Base-by-base conservation (phyloP, 2,113 vertebrate species). In the Psittacara wagleri region DNA sequence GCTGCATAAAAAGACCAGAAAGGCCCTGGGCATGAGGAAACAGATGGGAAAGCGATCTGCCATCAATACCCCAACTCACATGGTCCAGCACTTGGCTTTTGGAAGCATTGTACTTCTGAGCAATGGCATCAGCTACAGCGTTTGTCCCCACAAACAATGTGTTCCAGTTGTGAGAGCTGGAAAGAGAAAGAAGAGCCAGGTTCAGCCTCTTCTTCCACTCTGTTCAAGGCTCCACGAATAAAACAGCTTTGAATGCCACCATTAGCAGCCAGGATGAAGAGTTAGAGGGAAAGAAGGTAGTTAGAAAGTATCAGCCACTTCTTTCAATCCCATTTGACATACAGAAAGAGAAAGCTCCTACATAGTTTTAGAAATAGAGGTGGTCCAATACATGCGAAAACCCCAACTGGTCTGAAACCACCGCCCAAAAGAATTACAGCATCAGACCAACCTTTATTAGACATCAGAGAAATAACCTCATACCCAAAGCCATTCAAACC, bases 151-250 rank as follows among this genome's bases (percentile, higher is more conserved):
- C 97, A 86, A 99, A 99, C 66, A 99, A 94, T 0, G 98, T 94
- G 94, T 99, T 99, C 99, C 99, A 99, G 97, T 99, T 99, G 97
- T 99, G 99, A 66, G 99, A 99, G 94, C 99, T 99, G 83, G 9
- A 94, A 31, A 64, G 48, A 84, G 66, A 70, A 52, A 92, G 74
- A 39, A 85, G 37, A 64, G 76, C 17, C 75, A 59, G 33, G 27
- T 39, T 96, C 70, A 92, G 16, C 10, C 13, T 22, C 16, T 64
- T 28, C 70, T 39, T 43, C 55, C 46, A 17, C 51, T 67, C 44
- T 12, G 4, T 2, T 5, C 51, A 31, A 4, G 0, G 17, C 37
- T 33, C 46, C 66, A 6, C n/a, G 57, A 27, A 4, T 67, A 77
- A 70, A 27, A 10, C 9, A 59, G n/a, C 54, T 86, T 37, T 81